Base-by-base conservation (phyloP, 2,113 vertebrate species). In the Epinephelus moara region DNA sequence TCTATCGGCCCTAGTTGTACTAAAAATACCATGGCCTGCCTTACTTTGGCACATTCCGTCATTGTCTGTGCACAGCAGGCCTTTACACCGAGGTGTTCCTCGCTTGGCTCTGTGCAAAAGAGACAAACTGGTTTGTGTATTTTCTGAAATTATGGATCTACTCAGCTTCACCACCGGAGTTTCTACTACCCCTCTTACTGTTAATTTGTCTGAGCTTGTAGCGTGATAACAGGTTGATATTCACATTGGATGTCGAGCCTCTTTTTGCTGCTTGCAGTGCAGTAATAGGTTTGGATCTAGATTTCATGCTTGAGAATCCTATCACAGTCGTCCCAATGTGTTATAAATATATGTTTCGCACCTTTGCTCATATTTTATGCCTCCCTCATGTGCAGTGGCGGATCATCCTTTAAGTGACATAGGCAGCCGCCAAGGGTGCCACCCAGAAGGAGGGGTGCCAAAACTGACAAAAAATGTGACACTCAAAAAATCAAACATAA, bases 11-110 rank as follows among this genome's bases (percentile, higher is more conserved):
- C 85, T 63, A 75, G 90, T 92, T 91, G 91, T 53, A 90, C 94
- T 95, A 95, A 95, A 95, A 96, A 95, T 94, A 95, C 89, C 91
- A 4, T 93, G 95, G 91, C 95, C 95, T 95, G 94, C 94, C 95
- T 95, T 94, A 94, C 94, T 95, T 94, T 93, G 89, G 85, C 85
- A 85, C 87, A 77, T 94, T 92, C 89, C 85, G 82, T 94, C 91
- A 94, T 90, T 91, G 89, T 93, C 90, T 94, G 70, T 47, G 85
- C 92, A 74, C 94, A 92, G 91, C 85, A 84, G 88, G 93, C 86
- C 75, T 80, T 90, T 76, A 45, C 77, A 45, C 76, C 17, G 63
- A 91, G 78, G 84, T 88, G 87, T 84, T 80, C 50, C 84, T 80
- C 68, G 21, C 23, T 80, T 49, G 62, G 87, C 86, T 89, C 85